Conservation (phyloP, 2,113 vertebrate species). For the Gavia stellata region DNA sequence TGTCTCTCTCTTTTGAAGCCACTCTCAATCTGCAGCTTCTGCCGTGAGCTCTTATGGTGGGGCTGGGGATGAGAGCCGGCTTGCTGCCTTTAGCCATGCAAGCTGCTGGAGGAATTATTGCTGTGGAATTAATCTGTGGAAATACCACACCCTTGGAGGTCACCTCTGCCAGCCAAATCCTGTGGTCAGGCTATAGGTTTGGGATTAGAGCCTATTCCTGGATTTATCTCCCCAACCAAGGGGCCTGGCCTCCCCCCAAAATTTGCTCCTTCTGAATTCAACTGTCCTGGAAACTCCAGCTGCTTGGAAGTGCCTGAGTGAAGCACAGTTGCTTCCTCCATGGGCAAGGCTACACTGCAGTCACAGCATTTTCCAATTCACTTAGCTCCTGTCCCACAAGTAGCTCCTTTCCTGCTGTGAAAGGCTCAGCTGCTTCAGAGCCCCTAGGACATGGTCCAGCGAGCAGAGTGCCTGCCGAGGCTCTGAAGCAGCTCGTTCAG, state of each 20-base stretch:
- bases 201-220: not conserved
- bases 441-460: not conserved
- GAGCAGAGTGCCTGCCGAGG: not conserved
- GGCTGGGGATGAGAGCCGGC: not conserved
- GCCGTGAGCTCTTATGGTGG: not conserved
- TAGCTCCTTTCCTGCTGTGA: not conserved
- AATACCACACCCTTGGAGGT: not conserved
- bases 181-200: not conserved
- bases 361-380: not conserved
- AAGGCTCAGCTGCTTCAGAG: not conserved
- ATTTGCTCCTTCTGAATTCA: not conserved
- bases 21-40: not conserved
- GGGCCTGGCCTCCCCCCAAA: too few species aligned
- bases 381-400: not conserved
- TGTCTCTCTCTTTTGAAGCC: not conserved
- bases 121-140: not conserved
- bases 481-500: not conserved
- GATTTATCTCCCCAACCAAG: not conserved
- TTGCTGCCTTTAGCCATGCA: not conserved
- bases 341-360: not conserved
- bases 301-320: not conserved
- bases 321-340: fast-evolving
- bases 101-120: not conserved
- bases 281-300: not conserved
- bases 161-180: not conserved